Base-by-base conservation (phyloP, 1,140 invertebrate species). In the Frieseomelitta varia region DNA sequence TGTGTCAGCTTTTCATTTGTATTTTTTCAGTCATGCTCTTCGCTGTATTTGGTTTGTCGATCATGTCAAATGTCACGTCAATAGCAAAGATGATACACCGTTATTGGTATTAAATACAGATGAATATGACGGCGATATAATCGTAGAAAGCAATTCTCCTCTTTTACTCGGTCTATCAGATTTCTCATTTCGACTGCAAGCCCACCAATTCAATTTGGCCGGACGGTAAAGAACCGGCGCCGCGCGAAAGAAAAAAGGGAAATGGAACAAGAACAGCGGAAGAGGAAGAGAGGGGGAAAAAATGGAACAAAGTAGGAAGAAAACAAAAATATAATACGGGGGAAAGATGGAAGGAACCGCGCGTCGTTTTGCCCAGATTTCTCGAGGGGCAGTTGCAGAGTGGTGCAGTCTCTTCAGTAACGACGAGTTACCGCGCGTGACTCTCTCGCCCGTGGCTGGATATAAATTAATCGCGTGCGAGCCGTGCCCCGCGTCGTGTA, bases 391-490 rank as follows among this genome's bases (percentile, higher is more conserved):
- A 30, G 47, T 75, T 75, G 34, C 34, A 34, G 39, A 39, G 69
- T 65, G 51, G 53, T 76, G 63, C 63, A 24, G 24, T 65, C 61
- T 39, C 73, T 19, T 15, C 8, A 27, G 47, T 53, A 69, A 83
- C 34, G 63, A 34, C 24, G 27, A 71, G 30, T 72, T 34, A 55
- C 30, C 53, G 51, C 63, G 72, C 61, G 61, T 68, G 73, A 82
- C 63, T 51, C 30, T 24, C 63, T 24, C 63, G 30, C 75, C 71
- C 51, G 68, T 77, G 80, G 81, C 65, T 87, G 79, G 72, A 87
- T 88, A 90, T 87, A 87, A 90, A 90, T 90, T 90, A 90, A 90
- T 90, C 85, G 88, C 85, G 63, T 82, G 81, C 87, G 65, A 30
- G 75, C 85, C 61, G 30, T 39, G 34, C 34, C 34, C 30, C 19